Conservation (phyloP, 2,797 vertebrate genomes). For the Botia kubotai region DNA sequence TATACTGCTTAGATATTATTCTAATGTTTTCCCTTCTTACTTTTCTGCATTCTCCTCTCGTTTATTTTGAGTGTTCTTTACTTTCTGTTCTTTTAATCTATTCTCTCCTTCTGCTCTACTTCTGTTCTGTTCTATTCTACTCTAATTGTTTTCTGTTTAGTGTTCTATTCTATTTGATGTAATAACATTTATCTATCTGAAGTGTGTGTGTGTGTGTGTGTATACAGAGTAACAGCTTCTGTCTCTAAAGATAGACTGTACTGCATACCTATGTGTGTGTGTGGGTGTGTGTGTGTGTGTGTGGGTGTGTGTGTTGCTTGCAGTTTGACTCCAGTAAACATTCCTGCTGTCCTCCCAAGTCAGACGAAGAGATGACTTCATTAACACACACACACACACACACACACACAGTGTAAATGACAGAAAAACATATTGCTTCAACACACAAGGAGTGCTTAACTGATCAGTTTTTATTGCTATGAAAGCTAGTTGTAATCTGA, state of each 20-base stretch:
- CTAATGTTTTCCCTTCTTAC: no score
- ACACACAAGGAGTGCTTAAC: conserved; percentile 10
- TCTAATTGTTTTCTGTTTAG: neutral
- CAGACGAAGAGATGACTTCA: conserved; percentile 40
- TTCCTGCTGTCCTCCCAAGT: conserved; percentile 40
- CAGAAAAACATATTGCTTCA: neutral
- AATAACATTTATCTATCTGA: neutral
- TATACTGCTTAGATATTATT: no score
- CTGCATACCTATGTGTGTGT: conserved; percentile 1
- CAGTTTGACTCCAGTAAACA: conserved; percentile 36
- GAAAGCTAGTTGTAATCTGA: conserved; percentile 32
- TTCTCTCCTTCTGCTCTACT: neutral
- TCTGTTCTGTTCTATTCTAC: neutral
- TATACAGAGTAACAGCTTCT: conserved; percentile 24
- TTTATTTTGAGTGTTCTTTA: no score
- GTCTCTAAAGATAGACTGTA: conserved; percentile 37
- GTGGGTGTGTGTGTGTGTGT: conserved; percentile 4
- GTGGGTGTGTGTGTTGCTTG: neutral
- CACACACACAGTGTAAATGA: conserved; percentile 1
- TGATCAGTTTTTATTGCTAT: conserved; percentile 22
- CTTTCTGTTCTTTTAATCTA: neutral
- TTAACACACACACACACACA: conserved; percentile 15
- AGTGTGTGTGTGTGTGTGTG: neutral
- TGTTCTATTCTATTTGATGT: neutral
- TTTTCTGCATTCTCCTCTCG: no score